These are phyloP conservation scores for Drosophila mimica DNA, from an alignment of 2,888 invertebrate genomes.

Conservation along the genomic window DNA sequence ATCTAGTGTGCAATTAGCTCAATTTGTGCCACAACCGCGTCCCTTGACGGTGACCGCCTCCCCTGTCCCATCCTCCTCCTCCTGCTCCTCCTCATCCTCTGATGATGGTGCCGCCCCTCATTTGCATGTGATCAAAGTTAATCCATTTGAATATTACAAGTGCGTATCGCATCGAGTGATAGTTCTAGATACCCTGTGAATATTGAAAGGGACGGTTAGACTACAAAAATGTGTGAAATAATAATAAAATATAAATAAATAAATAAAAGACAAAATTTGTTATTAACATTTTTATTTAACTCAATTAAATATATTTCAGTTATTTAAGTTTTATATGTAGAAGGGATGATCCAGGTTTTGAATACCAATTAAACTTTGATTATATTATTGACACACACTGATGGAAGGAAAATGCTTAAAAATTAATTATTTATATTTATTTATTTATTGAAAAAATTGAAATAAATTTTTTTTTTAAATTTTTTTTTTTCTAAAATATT, in stretches of 20 bases:
- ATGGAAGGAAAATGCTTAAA: background rate
- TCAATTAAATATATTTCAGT: background rate
- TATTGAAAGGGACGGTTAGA: background rate
- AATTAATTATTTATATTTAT: no score
- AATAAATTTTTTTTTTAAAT: background rate
- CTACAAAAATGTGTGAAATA: no score
- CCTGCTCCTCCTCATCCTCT: background rate
- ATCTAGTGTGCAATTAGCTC: conserved; percentile 78
- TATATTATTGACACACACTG: background rate
- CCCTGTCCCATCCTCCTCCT: background rate
- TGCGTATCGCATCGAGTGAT: conserved; percentile 25
- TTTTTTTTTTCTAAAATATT: background rate
- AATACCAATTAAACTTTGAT: background rate
- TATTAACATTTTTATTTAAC: background rate
- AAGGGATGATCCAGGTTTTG: background rate
- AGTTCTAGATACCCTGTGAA: conserved; percentile 25
- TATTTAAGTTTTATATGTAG: background rate
- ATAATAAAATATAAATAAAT: background rate
- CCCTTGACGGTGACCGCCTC: conserved; percentile 32
- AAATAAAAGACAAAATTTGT: background rate
- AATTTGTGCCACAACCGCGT: conserved; percentile 65
- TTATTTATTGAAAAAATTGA: no score
- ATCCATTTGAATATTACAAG: conserved; percentile 71
- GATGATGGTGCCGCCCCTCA: conserved; percentile 30
- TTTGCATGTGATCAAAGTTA: conserved; percentile 75